phyloP scores from a whole-genome alignment of 1,140 invertebrate species.

The Panulirus ornatus region DNA sequence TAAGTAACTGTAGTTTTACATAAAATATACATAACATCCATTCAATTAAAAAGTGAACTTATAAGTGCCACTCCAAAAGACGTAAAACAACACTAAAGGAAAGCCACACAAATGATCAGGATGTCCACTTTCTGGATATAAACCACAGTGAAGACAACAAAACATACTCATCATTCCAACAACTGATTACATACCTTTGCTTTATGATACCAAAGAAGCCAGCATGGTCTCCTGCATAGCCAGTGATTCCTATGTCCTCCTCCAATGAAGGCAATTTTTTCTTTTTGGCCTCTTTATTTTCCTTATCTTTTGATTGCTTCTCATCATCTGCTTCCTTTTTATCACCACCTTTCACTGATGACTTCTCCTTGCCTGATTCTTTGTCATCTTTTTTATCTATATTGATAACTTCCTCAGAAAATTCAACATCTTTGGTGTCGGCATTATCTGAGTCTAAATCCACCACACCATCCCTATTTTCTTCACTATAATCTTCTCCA shows the following conservation, averaged over 20 bases:
- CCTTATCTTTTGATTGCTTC: neutral
- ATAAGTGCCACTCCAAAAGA: too few species aligned
- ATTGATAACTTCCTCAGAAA: conserved; percentile 50
- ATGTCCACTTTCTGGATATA: too few species aligned
- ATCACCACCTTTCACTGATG: neutral
- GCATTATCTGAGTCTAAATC: conserved; percentile 22
- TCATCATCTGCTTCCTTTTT: conserved; percentile 7
- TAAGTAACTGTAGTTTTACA: too few species aligned
- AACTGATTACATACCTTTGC: conserved; percentile 38
- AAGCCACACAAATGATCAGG: too few species aligned
- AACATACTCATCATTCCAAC: too few species aligned
- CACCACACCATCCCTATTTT: conserved; percentile 27
- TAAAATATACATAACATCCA: too few species aligned
- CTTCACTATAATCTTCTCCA: neutral
- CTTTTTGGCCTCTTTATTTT: conserved; percentile 13
- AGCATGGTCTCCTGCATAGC: conserved; percentile 37
- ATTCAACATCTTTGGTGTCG: conserved; percentile 39
- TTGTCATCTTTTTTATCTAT: conserved; percentile 25
- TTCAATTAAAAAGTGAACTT: too few species aligned
- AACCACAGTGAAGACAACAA: too few species aligned
- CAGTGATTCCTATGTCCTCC: conserved; percentile 51
- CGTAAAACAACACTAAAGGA: too few species aligned
- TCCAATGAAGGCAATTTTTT: conserved; percentile 44
- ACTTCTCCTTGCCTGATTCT: neutral
- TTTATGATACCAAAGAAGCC: conserved; percentile 60